phyloP scores from a whole-genome alignment of 1,140 invertebrate species.

The Ericerus pela region DNA sequence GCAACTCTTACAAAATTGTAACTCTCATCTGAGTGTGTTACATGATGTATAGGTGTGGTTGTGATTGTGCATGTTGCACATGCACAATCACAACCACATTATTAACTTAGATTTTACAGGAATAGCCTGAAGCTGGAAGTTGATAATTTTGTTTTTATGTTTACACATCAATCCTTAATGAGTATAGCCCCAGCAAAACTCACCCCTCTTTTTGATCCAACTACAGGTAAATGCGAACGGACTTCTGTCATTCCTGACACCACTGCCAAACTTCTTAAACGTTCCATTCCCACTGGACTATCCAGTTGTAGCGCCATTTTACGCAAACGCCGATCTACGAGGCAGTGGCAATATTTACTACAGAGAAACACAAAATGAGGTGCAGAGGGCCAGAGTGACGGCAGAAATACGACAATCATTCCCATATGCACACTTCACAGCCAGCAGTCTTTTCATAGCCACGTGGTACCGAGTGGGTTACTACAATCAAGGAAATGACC shows the following conservation, averaged over 20 bases:
- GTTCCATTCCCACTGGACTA: slow-evolving; percentile 79
- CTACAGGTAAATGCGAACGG: slow-evolving; percentile 83
- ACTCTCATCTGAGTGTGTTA: too few relatives aligned
- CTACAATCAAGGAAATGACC: slow-evolving; percentile 39
- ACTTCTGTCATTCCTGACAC: slow-evolving; percentile 71
- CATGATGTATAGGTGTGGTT: too few relatives aligned
- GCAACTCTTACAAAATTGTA: too few relatives aligned
- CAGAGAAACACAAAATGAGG: slow-evolving; percentile 50
- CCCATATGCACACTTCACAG: slow-evolving; percentile 46
- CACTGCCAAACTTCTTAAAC: slow-evolving; percentile 70
- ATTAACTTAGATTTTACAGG: too few relatives aligned
- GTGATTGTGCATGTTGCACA: too few relatives aligned
- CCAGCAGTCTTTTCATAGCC: slow-evolving; percentile 48
- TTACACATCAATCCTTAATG: too few relatives aligned
- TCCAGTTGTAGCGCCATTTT: slow-evolving; percentile 77
- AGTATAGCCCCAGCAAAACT: too few relatives aligned
- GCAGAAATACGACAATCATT: slow-evolving; percentile 53
- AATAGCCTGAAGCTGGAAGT: too few relatives aligned
- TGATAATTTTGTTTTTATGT: too few relatives aligned
- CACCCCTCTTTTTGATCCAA: too few relatives aligned
- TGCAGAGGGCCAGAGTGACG: slow-evolving; percentile 46
- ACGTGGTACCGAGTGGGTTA: slow-evolving; percentile 62
- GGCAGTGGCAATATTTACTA: slow-evolving; percentile 58
- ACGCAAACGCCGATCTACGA: slow-evolving; percentile 78
- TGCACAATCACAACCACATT: too few relatives aligned